phyloP scores from a whole-genome alignment of 2,797 vertebrate genomes.

The Iguana delicatissima region DNA sequence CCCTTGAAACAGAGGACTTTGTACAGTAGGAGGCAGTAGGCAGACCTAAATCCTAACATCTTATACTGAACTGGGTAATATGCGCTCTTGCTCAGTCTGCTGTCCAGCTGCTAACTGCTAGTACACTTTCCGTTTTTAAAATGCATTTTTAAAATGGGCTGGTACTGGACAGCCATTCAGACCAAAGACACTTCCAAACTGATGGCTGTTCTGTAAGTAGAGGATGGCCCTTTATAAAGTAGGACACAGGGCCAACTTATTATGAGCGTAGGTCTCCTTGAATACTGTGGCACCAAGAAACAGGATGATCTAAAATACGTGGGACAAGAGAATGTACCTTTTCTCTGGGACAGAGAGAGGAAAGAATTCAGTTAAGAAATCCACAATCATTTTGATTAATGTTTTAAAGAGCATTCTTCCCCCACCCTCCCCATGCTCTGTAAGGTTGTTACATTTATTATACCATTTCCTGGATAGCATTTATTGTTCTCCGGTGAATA shows the following conservation, averaged over 20 bases:
- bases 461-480: neutral
- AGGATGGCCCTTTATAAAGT: neutral
- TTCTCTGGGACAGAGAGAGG: neutral
- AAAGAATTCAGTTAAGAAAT: neutral
- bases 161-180: too few relatives aligned
- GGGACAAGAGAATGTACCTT: neutral
- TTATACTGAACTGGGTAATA: too few relatives aligned
- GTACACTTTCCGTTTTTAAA: too few relatives aligned
- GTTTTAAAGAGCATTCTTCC: neutral
- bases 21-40: too few relatives aligned
- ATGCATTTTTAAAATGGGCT: neutral
- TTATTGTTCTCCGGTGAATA: neutral
- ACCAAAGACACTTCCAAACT: too few relatives aligned
- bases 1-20: neutral
- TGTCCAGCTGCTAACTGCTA: too few relatives aligned
- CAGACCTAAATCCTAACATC: too few relatives aligned
- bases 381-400: constrained; percentile 33
- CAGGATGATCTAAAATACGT: neutral
- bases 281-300: neutral
- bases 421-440: neutral
- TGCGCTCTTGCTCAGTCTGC: too few relatives aligned
- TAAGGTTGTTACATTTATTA: constrained; percentile 30
- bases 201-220: neutral
- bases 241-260: neutral
- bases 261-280: neutral